Evolutionary conservation across 35 echinoderm and acorn worm genomes (phyloP).

Genomic region (Amphiura filiformis): DNA sequence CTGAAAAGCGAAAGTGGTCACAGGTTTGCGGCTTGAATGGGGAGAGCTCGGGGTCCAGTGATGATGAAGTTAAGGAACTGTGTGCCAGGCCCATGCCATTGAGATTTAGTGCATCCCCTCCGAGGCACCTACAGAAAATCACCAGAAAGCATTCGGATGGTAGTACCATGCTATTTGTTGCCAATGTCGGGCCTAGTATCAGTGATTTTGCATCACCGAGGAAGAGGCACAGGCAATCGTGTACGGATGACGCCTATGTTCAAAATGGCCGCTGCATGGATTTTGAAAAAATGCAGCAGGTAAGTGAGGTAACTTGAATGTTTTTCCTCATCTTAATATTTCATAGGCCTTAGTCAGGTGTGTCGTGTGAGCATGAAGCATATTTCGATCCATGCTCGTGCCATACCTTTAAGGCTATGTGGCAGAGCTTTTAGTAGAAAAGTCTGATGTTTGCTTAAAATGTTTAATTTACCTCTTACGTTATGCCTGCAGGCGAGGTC

Average conservation of each 20-base stretch:
- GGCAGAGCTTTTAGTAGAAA: too few species aligned
- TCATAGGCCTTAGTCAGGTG: neutral
- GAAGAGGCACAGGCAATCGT: constrained; percentile 58
- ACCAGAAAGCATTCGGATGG: constrained; percentile 55
- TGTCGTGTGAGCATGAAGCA: neutral
- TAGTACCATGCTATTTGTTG: constrained; percentile 65
- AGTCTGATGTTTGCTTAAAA: neutral
- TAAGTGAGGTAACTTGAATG: neutral
- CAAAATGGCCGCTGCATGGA: constrained; percentile 75
- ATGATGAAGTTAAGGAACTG: constrained; percentile 86
- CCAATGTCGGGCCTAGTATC: constrained; percentile 34
- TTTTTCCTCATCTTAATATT: neutral
- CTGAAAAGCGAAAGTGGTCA: constrained; percentile 85
- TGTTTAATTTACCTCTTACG: neutral
- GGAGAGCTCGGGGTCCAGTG: constrained; percentile 62
- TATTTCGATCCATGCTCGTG: neutral
- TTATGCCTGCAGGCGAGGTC: neutral
- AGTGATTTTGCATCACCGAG: constrained; percentile 55
- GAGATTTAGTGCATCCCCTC: constrained; percentile 82
- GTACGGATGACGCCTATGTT: constrained; percentile 44
- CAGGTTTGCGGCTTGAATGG: constrained; percentile 65
- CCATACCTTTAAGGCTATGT: neutral
- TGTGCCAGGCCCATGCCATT: constrained; percentile 55
- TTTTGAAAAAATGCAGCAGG: constrained; percentile 92
- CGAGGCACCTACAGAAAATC: constrained; percentile 67